These are phyloP conservation scores for Brienomyrus brachyistius DNA, from an alignment of 2,113 vertebrate species.

Conservation along the genomic window DNA sequence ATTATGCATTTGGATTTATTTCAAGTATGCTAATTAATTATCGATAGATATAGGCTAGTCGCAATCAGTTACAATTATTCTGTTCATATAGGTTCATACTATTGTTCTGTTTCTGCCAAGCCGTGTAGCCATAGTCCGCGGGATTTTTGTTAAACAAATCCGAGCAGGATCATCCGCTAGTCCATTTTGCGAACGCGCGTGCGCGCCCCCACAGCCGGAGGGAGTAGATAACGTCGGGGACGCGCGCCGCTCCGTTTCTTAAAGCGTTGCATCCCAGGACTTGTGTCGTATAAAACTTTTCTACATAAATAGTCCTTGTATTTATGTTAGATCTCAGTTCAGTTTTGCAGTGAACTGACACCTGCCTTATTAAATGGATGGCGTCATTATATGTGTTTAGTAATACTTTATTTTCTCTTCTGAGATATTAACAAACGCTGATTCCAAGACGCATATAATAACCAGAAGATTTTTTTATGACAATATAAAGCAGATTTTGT, in stretches of 20 bases:
- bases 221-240: slow-evolving; percentile 21
- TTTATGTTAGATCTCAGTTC: neutral
- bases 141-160: slow-evolving; percentile 26
- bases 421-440: neutral
- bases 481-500: neutral
- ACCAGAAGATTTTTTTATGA: neutral
- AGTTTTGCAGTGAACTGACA: neutral
- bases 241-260: slow-evolving; percentile 26
- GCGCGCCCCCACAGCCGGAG: slow-evolving; percentile 1
- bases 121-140: neutral
- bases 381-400: neutral
- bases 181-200: slow-evolving; percentile 25
- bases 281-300: neutral
- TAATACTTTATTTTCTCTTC: too few relatives aligned
- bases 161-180: slow-evolving; percentile 22
- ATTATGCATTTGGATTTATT: neutral
- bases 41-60: neutral
- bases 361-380: neutral
- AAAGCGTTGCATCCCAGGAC: slow-evolving; percentile 1
- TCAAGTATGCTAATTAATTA: neutral
- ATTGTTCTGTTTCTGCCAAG: slow-evolving; percentile 12
- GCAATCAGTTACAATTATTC: neutral
- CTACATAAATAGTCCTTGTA: neutral
- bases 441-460: neutral
- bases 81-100: neutral